A percentile compares a stretch with the other conserved stretches of the same genome.
phyloP scores from a whole-genome alignment of 35 echinoderm and acorn worm species.

The Apostichopus parvimensis region DNA sequence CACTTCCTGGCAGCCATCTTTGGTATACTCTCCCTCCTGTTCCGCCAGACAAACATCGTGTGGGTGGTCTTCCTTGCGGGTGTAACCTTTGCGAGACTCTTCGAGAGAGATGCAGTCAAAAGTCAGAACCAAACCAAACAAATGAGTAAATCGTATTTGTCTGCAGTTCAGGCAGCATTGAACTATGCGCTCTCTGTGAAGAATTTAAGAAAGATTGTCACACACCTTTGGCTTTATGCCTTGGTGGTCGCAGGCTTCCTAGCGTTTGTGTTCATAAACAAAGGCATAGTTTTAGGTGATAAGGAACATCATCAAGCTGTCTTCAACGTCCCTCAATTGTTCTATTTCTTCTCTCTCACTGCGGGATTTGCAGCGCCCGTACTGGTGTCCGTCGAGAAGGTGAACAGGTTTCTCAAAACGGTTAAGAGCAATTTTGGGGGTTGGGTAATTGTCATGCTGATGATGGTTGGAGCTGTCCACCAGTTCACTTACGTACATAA shows the following conservation, averaged over 20 bases:
- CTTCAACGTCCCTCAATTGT: slow-evolving; percentile 85
- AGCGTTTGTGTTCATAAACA: slow-evolving; percentile 79
- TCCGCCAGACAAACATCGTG: slow-evolving; percentile 96
- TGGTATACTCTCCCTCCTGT: slow-evolving; percentile 71
- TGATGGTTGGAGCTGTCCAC: slow-evolving; percentile 57
- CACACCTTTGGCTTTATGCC: slow-evolving; percentile 71
- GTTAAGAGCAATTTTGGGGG: slow-evolving; percentile 53
- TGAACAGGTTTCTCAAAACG: slow-evolving; percentile 60
- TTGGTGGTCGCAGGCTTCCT: slow-evolving; percentile 67
- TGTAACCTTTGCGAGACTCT: slow-evolving; percentile 54
- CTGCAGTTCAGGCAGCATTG: slow-evolving; percentile 47
- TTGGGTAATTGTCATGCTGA: slow-evolving; percentile 28
- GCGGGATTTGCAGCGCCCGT: slow-evolving; percentile 68
- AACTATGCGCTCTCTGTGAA: slow-evolving; percentile 55
- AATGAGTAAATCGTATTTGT: slow-evolving; percentile 46
- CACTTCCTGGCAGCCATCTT: slow-evolving; percentile 73
- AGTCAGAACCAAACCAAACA: slow-evolving; percentile 36
- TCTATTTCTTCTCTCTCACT: slow-evolving; percentile 84
- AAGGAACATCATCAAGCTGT: slow-evolving; percentile 74
- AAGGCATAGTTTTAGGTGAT: slow-evolving; percentile 92
- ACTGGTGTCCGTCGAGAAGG: slow-evolving; percentile 47
- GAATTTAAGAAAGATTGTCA: slow-evolving; percentile 59
- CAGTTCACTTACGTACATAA: slow-evolving; percentile 84
- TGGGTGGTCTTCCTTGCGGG: slow-evolving; percentile 97
- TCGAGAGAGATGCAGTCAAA: slow-evolving; percentile 64